Evolutionary conservation across 1,140 invertebrate genomes (phyloP).

Genomic region (Drosophila orosa): DNA sequence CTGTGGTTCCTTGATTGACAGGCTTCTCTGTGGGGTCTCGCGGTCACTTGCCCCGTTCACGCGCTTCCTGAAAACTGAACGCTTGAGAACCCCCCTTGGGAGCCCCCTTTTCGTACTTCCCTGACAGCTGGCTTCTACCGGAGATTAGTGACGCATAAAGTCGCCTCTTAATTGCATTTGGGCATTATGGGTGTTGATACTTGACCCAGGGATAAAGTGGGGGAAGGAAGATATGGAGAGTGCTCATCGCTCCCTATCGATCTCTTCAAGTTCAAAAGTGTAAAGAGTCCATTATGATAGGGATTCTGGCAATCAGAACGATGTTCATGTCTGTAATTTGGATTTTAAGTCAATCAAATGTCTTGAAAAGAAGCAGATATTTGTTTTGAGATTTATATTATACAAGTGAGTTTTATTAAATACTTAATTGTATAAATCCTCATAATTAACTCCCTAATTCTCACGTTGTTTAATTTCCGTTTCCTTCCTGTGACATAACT

Average conservation of each 20-base stretch:
- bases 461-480: background rate
- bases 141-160: slow-evolving; percentile 76
- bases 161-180: slow-evolving; percentile 75
- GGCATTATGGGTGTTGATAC: slow-evolving; percentile 58
- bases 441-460: background rate
- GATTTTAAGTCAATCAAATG: slow-evolving; percentile 17
- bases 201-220: slow-evolving; percentile 31
- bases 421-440: background rate
- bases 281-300: slow-evolving; percentile 36
- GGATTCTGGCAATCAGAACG: background rate
- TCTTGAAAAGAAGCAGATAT: background rate
- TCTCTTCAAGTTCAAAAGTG: slow-evolving; percentile 28
- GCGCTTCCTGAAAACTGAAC: slow-evolving; percentile 11
- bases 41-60: slow-evolving; percentile 17
- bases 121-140: slow-evolving; percentile 37
- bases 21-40: slow-evolving; percentile 48
- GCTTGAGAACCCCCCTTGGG: background rate
- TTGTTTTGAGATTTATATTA: background rate
- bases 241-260: slow-evolving; percentile 13
- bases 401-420: background rate
- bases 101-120: background rate
- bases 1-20: slow-evolving; percentile 66
- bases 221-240: slow-evolving; percentile 11
- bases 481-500: slow-evolving; percentile 2
- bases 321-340: background rate